Percentiles rank a stretch among this genome's conserved stretches.
Conservation (phyloP, 2,113 vertebrate species). For the Orycteropus afer region DNA sequence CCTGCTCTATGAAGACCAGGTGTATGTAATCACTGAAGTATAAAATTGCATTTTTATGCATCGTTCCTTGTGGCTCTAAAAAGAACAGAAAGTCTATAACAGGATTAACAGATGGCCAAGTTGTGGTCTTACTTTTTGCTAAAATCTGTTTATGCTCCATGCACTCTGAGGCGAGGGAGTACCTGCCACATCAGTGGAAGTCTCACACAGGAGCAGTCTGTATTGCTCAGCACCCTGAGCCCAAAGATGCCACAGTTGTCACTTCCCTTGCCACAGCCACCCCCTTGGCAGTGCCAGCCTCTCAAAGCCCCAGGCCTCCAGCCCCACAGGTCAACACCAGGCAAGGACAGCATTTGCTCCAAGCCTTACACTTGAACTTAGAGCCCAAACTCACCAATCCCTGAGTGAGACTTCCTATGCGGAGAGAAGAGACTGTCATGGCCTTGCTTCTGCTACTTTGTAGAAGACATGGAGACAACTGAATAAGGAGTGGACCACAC, state of each 20-base stretch:
- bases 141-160: neutral
- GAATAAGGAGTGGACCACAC: constrained; percentile 35
- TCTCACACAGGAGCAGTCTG: neutral
- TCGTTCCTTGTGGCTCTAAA: neutral
- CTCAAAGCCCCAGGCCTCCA: neutral
- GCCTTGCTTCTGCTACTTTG: neutral
- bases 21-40: neutral
- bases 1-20: neutral
- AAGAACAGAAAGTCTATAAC: neutral
- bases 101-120: neutral
- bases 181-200: neutral
- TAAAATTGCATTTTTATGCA: neutral
- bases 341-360: neutral
- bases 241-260: neutral
- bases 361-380: neutral
- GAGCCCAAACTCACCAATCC: constrained; percentile 65
- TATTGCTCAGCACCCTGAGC: neutral
- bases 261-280: neutral
- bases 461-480: neutral
- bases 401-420: neutral
- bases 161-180: neutral
- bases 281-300: neutral
- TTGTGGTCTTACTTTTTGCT: neutral
- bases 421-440: neutral
- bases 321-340: neutral